Percentiles rank a stretch among this genome's conserved stretches.
phyloP scores from a whole-genome alignment of 2,113 vertebrate species.

The Gasterosteus aculeatus region DNA sequence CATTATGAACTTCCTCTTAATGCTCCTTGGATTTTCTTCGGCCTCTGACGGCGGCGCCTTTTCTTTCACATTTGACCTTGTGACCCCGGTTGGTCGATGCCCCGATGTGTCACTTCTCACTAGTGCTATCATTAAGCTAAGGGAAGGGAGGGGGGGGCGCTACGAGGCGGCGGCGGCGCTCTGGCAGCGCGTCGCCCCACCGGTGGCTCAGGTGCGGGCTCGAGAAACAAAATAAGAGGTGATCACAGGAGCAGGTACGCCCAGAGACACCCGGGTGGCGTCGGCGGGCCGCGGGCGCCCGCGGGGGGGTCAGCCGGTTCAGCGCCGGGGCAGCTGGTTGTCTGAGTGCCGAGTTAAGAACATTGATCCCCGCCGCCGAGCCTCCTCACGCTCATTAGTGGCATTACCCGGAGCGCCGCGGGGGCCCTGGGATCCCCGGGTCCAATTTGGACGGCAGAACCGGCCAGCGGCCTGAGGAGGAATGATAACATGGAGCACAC shows the following conservation, averaged over 20 bases:
- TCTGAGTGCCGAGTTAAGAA: constrained; percentile 28
- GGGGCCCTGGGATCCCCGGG: constrained; percentile 18
- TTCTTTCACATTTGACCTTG: neutral
- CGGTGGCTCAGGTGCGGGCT: constrained; percentile 65
- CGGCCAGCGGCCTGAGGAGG: constrained; percentile 54
- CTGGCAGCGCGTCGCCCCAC: neutral
- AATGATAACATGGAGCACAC: constrained; percentile 57
- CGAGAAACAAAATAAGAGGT: constrained; percentile 55
- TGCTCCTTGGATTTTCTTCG: neutral
- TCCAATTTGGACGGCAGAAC: constrained; percentile 51
- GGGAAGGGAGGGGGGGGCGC: too few relatives aligned
- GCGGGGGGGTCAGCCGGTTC: constrained; percentile 39
- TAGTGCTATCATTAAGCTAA: neutral
- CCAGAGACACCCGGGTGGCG: constrained; percentile 32
- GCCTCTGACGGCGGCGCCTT: neutral
- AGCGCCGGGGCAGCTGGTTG: constrained; percentile 39
- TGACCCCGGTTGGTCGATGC: too few relatives aligned
- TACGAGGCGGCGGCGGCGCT: too few relatives aligned
- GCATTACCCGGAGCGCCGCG: constrained; percentile 52
- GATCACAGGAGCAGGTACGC: constrained; percentile 58
- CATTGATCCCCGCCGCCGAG: constrained; percentile 59
- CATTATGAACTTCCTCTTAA: too few relatives aligned
- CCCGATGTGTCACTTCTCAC: neutral
- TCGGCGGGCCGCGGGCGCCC: constrained; percentile 35
- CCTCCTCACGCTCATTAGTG: constrained; percentile 69